phyloP scores from a whole-genome alignment of 1,140 invertebrate species.

The Drosophila lini region DNA sequence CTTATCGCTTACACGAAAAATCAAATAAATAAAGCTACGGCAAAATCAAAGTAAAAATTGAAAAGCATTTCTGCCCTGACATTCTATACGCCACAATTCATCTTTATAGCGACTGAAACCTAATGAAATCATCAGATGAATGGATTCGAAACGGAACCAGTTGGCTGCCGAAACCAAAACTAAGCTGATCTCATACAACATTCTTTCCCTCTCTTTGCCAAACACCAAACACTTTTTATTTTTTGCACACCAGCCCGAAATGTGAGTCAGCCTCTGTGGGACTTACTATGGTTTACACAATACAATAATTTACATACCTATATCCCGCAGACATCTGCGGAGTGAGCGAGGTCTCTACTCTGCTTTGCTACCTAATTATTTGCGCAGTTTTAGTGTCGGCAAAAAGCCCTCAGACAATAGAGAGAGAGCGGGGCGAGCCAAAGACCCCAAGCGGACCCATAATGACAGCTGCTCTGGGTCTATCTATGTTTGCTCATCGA shows the following conservation, averaged over 20 bases:
- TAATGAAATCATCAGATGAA: conserved; percentile 42
- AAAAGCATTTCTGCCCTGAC: conserved; percentile 4
- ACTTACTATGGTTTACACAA: conserved; percentile 41
- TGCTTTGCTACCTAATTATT: conserved; percentile 73
- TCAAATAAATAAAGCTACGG: neutral
- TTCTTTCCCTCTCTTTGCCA: conserved; percentile 24
- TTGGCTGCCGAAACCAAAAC: conserved; percentile 22
- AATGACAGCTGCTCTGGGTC: conserved; percentile 47
- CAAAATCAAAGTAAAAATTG: neutral
- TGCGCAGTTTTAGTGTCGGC: conserved; percentile 71
- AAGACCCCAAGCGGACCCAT: conserved; percentile 52
- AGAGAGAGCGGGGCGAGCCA: conserved; percentile 12
- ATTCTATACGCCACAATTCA: conserved; percentile 7
- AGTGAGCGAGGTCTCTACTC: conserved; percentile 30
- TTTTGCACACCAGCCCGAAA: conserved; percentile 14
- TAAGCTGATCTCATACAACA: conserved; percentile 54
- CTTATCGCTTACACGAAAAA: conserved; percentile 1
- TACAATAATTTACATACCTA: conserved; percentile 68
- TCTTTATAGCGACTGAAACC: conserved; percentile 1
- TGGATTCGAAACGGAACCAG: conserved; percentile 33
- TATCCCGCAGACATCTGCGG: conserved; percentile 41
- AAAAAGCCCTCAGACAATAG: conserved; percentile 17
- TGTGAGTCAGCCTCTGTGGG: conserved; percentile 55
- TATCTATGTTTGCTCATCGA: conserved; percentile 44
- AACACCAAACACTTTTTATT: conserved; percentile 12